A percentile compares a stretch with the other conserved stretches of the same genome.
Evolutionary conservation across 2,888 invertebrate species (phyloP).

Genomic region (Callimorpha dominula): DNA sequence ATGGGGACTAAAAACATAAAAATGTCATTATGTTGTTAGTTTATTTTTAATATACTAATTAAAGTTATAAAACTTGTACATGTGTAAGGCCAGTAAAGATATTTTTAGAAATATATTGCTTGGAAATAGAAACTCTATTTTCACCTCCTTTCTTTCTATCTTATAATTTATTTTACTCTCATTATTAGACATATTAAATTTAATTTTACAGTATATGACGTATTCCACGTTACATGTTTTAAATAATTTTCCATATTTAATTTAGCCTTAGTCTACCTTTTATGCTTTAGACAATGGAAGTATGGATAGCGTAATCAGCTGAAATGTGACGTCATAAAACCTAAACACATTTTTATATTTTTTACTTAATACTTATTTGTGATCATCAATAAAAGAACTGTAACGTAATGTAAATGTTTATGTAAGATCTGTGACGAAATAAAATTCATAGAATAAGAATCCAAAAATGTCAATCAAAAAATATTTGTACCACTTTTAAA

Average conservation of each 20-base stretch:
- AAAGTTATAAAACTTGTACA: too few relatives aligned
- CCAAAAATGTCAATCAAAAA: not conserved
- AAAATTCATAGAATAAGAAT: too few relatives aligned
- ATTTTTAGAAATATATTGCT: not conserved
- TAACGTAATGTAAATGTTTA: not conserved
- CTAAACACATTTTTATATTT: not conserved
- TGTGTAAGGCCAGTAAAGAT: not conserved
- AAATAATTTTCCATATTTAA: not conserved
- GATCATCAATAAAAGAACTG: not conserved
- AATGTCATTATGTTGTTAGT: not conserved
- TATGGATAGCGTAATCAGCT: not conserved
- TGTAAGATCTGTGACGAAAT: not conserved
- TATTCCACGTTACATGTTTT: not conserved
- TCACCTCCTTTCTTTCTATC: not conserved
- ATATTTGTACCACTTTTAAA: not conserved
- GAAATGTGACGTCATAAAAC: not conserved
- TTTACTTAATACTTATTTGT: not conserved
- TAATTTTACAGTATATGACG: not conserved
- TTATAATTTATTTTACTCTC: not conserved
- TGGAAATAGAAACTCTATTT: not conserved
- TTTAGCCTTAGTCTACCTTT: not conserved
- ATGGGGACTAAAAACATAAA: constrained; percentile 93
- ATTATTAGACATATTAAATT: not conserved
- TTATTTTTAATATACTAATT: not conserved
- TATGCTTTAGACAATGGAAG: not conserved